These are phyloP conservation scores for Dromius quadrimaculatus DNA, from an alignment of 2,888 invertebrate genomes.

Conservation along the genomic window DNA sequence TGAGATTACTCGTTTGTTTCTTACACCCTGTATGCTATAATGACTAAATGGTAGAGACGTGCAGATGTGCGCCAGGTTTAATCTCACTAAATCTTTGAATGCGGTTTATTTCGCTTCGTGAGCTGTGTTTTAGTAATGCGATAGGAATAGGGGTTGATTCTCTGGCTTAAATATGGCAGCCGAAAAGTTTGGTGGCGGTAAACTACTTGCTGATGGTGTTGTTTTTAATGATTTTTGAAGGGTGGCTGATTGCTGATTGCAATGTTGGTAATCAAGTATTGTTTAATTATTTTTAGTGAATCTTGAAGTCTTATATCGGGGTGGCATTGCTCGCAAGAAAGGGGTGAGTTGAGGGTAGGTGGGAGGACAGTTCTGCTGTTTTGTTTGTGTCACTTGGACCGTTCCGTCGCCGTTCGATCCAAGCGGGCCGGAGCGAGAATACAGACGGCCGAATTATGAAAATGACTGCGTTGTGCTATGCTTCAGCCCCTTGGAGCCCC, in stretches of 20 bases:
- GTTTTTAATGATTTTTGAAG: too few relatives aligned
- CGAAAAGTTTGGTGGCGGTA: too few relatives aligned
- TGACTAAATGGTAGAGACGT: neutral
- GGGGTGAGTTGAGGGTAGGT: neutral
- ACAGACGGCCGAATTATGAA: slow-evolving; percentile 74
- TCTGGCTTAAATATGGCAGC: neutral
- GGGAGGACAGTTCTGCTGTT: slow-evolving; percentile 55
- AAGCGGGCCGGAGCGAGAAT: slow-evolving; percentile 68
- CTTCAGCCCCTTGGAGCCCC: slow-evolving; percentile 27
- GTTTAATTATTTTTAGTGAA: too few relatives aligned
- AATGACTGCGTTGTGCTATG: slow-evolving; percentile 63
- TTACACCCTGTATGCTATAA: neutral
- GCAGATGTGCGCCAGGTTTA: neutral
- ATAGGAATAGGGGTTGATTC: too few relatives aligned
- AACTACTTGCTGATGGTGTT: too few relatives aligned
- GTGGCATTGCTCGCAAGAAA: too few relatives aligned
- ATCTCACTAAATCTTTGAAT: slow-evolving; percentile 18
- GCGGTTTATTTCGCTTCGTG: neutral
- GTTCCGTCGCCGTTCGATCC: slow-evolving; percentile 69
- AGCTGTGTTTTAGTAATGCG: slow-evolving; percentile 9
- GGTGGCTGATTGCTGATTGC: too few relatives aligned
- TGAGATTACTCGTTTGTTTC: too few relatives aligned
- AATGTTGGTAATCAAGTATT: too few relatives aligned
- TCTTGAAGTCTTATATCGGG: too few relatives aligned
- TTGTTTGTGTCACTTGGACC: slow-evolving; percentile 66